Evolutionary conservation across 2,888 invertebrate species (phyloP).

Genomic region (Gonocerus acuteangulatus): DNA sequence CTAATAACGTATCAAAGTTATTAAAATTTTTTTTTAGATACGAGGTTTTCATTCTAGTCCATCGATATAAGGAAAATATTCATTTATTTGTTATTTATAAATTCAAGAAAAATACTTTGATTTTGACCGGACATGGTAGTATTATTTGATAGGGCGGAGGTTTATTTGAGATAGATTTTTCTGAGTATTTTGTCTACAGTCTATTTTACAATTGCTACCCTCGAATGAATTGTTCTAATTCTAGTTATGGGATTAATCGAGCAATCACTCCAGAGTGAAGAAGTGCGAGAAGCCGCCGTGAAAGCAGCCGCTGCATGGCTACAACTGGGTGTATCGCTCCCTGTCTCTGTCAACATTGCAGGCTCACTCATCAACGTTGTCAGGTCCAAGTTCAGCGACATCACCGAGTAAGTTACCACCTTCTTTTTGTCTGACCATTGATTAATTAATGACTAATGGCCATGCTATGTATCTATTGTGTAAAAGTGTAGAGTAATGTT

Average conservation of each 20-base stretch:
- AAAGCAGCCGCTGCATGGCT: conserved; percentile 57
- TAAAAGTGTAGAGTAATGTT: neutral
- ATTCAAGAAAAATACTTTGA: too few species aligned
- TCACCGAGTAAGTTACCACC: conserved; percentile 36
- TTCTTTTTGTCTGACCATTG: neutral
- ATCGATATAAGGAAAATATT: too few species aligned
- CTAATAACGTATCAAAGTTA: too few species aligned
- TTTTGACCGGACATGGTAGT: too few species aligned
- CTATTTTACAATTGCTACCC: too few species aligned
- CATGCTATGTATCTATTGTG: neutral
- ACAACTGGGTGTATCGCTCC: conserved; percentile 46
- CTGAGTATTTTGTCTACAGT: too few species aligned
- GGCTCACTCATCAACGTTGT: conserved; percentile 38
- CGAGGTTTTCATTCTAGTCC: too few species aligned
- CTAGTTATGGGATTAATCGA: conserved; percentile 43
- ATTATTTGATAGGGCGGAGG: too few species aligned
- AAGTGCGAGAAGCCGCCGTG: conserved; percentile 45
- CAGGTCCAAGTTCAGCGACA: conserved; percentile 32
- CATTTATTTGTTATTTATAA: too few species aligned
- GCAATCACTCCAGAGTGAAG: conserved; percentile 37
- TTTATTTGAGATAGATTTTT: too few species aligned
- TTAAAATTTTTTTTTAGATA: too few species aligned
- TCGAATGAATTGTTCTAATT: neutral
- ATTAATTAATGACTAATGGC: neutral
- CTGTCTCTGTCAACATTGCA: conserved; percentile 39